phyloP scores from a whole-genome alignment of 2,888 invertebrate genomes.

The Labia minor region DNA sequence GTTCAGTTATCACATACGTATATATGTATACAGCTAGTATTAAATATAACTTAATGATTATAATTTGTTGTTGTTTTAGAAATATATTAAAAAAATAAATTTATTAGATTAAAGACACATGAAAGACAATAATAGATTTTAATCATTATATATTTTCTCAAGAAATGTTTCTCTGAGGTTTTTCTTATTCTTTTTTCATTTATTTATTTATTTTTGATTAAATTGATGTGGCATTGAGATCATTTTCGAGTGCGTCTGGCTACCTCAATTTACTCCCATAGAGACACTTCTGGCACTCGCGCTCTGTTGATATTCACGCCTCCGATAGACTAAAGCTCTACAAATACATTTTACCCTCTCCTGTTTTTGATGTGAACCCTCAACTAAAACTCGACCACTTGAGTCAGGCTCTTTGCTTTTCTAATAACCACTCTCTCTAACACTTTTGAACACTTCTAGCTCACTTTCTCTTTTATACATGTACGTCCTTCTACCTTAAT shows the following conservation, averaged over 20 bases:
- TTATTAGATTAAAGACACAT: too few species aligned
- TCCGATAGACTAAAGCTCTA: slow-evolving; percentile 7
- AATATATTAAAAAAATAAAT: too few species aligned
- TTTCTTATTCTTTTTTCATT: too few species aligned
- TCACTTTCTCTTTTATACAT: background rate
- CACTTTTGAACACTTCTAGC: background rate
- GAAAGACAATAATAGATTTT: too few species aligned
- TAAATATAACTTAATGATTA: too few species aligned
- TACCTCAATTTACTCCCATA: background rate
- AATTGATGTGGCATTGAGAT: background rate
- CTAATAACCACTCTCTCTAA: slow-evolving; percentile 1
- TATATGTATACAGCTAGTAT: too few species aligned
- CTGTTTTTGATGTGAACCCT: background rate
- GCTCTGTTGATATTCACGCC: background rate
- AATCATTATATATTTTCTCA: too few species aligned
- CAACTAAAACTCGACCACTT: slow-evolving; percentile 13
- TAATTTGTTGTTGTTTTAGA: too few species aligned
- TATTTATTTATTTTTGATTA: background rate
- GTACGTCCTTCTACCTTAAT: background rate
- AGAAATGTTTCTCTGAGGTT: too few species aligned
- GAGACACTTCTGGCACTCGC: background rate
- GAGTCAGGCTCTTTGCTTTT: background rate
- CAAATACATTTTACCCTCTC: background rate
- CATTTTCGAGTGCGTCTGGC: too few species aligned
- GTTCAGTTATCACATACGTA: too few species aligned